Conservation (phyloP, 2,888 invertebrate genomes). For the Dysmachus trigonus region DNA sequence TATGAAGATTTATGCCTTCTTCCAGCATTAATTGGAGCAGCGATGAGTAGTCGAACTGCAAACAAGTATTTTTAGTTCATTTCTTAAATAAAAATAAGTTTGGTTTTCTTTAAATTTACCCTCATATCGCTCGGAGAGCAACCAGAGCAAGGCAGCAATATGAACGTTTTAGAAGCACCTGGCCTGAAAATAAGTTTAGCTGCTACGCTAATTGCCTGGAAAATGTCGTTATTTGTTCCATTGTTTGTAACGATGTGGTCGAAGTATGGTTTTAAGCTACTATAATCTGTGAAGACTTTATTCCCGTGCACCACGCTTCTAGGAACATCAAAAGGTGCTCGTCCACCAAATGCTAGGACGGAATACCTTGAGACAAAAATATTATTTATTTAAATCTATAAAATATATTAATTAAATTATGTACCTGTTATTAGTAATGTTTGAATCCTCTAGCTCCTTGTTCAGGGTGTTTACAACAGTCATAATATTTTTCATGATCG, state of each 20-base stretch:
- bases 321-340: conserved; percentile 76
- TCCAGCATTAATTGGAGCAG: conserved; percentile 83
- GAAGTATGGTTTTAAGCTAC: conserved; percentile 74
- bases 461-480: conserved; percentile 73
- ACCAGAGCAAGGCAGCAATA: conserved; percentile 81
- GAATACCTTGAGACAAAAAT: conserved; percentile 72
- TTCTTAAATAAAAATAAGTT: background rate
- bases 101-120: conserved; percentile 65
- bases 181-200: conserved; percentile 80
- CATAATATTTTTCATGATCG: conserved; percentile 74
- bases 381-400: background rate
- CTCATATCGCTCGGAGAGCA: conserved; percentile 76
- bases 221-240: conserved; percentile 71
- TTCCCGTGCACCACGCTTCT: conserved; percentile 78
- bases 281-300: conserved; percentile 70
- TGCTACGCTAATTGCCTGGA: conserved; percentile 78
- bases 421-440: conserved; percentile 75
- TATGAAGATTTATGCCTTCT: conserved; percentile 81
- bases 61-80: background rate
- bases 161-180: conserved; percentile 83
- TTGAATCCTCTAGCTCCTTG: conserved; percentile 73
- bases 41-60: conserved; percentile 82
- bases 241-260: conserved; percentile 74
- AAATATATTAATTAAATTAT: background rate
- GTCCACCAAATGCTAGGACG: conserved; percentile 83